Percentiles rank a stretch among this genome's conserved stretches.
phyloP scores from a whole-genome alignment of 2,888 invertebrate species.

The Hirtodrosophila duncani region DNA sequence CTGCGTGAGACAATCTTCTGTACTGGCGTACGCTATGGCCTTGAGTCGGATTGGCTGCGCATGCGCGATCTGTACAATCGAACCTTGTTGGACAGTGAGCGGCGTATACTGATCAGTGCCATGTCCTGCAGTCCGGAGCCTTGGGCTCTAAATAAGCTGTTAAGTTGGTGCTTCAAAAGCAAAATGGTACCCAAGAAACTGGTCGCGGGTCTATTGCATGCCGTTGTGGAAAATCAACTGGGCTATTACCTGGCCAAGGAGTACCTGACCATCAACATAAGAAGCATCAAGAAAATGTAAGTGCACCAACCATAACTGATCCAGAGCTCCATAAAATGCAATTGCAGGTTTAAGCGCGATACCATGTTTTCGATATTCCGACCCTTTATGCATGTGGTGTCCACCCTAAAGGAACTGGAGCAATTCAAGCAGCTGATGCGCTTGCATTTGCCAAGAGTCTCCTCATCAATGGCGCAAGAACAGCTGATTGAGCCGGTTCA shows the following conservation, averaged over 20 bases:
- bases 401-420: neutral
- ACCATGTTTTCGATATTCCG: neutral
- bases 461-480: neutral
- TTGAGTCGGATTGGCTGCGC: slow-evolving; percentile 10
- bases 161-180: slow-evolving; percentile 6
- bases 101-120: neutral
- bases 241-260: slow-evolving; percentile 10
- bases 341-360: neutral
- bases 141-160: slow-evolving; percentile 14
- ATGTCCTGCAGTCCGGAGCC: slow-evolving; percentile 15
- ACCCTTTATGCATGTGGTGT: slow-evolving; percentile 1
- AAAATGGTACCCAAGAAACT: neutral
- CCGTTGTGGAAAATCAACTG: neutral
- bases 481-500: neutral
- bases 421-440: neutral
- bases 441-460: neutral
- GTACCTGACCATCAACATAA: neutral
- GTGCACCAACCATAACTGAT: neutral
- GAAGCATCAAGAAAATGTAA: neutral
- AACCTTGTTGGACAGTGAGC: neutral
- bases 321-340: neutral
- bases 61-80: neutral
- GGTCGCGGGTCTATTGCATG: neutral
- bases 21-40: slow-evolving; percentile 4
- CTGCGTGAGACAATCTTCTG: slow-evolving; percentile 8